phyloP scores from a whole-genome alignment of 2,113 vertebrate genomes.

The Triplophysa tibetana region DNA sequence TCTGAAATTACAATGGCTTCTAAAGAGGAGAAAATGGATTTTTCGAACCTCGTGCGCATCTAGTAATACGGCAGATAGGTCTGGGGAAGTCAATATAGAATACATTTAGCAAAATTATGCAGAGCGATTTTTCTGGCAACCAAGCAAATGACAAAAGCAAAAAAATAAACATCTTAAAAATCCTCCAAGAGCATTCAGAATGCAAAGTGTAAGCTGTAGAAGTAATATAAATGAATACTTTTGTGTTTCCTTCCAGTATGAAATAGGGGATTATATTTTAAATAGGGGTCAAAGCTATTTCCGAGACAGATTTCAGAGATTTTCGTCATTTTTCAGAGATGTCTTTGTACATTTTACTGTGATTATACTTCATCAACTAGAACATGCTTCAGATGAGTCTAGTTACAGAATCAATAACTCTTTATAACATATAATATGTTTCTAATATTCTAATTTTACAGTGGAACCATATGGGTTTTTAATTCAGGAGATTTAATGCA shows the following conservation, averaged over 20 bases:
- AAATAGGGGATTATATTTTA: constrained; percentile 1
- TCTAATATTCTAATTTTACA: too few relatives aligned
- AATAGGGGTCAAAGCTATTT: constrained; percentile 8
- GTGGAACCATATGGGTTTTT: not conserved
- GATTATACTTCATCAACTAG: not conserved
- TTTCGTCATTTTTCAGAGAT: not conserved
- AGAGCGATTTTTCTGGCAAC: not conserved
- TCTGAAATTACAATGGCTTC: constrained; percentile 35
- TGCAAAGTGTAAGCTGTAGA: not conserved
- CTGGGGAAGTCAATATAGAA: not conserved
- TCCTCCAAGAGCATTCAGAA: not conserved
- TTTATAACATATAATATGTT: too few relatives aligned
- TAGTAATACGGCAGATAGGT: constrained; percentile 9
- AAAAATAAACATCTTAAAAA: constrained; percentile 1
- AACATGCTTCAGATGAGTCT: not conserved
- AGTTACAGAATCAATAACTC: not conserved
- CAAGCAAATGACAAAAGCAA: not conserved
- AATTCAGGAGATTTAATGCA: not conserved
- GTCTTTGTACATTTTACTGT: not conserved
- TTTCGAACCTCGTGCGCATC: constrained; percentile 1
- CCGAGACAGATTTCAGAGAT: not conserved
- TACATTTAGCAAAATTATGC: not conserved
- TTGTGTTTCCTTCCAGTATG: constrained; percentile 3
- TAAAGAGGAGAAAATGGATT: constrained; percentile 32
- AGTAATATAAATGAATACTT: constrained; percentile 20